Conservation (phyloP, 2,113 vertebrate species). For the Procavia capensis region DNA sequence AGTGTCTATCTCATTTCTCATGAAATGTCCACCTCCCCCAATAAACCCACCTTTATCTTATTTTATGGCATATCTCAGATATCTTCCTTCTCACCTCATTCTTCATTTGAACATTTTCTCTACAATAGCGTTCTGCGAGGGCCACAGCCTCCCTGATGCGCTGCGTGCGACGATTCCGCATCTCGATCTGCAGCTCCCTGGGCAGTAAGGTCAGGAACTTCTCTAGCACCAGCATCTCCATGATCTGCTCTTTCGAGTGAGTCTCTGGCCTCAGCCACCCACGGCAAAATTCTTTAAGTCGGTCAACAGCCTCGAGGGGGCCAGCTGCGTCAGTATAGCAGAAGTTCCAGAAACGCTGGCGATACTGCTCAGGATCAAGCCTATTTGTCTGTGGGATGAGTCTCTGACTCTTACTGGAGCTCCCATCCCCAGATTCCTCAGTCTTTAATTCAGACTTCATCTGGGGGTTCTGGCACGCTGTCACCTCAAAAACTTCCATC, state of each 20-base stretch:
- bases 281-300: conserved; percentile 60
- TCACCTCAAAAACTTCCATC: conserved; percentile 5
- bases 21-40: not conserved
- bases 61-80: not conserved
- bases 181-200: conserved; percentile 12
- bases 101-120: not conserved
- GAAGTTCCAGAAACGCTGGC: conserved; percentile 47
- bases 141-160: conserved; percentile 57
- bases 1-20: not conserved
- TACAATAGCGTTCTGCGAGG: conserved; percentile 55
- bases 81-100: conserved; percentile 59
- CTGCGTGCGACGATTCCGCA: conserved; percentile 66
- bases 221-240: conserved; percentile 65
- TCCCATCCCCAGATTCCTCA: not conserved
- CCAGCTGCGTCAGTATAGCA: conserved; percentile 28
- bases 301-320: not conserved
- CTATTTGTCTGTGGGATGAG: not conserved
- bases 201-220: conserved; percentile 69
- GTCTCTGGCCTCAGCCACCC: conserved; percentile 73
- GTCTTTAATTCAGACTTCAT: not conserved
- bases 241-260: conserved; percentile 66
- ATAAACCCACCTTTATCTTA: not conserved
- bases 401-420: not conserved
- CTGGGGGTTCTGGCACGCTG: not conserved
- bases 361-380: conserved; percentile 30